Evolutionary conservation across 1,140 invertebrate genomes (phyloP).

Genomic region (Megalopta genalis): DNA sequence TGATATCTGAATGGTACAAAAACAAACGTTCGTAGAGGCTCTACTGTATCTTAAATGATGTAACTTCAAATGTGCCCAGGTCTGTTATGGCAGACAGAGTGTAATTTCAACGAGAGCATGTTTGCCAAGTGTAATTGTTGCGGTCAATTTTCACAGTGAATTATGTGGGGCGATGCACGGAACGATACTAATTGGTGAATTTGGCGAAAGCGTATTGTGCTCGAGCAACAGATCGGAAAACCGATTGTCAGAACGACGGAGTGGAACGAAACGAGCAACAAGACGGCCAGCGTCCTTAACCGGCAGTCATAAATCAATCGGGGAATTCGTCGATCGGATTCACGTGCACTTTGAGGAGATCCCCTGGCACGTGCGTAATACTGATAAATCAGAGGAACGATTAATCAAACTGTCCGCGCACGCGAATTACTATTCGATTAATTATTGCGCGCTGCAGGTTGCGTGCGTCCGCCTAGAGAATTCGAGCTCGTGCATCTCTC

Average conservation of each 20-base stretch:
- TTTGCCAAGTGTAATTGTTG: too few species aligned
- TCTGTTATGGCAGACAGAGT: too few species aligned
- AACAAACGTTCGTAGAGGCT: too few species aligned
- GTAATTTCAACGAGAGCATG: too few species aligned
- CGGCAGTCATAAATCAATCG: constrained; percentile 37
- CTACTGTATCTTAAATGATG: too few species aligned
- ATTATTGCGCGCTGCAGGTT: constrained; percentile 5
- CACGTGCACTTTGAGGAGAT: constrained; percentile 22
- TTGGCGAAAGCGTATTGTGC: neutral
- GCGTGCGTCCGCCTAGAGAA: constrained; percentile 11
- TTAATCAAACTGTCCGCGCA: constrained; percentile 29
- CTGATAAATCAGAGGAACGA: constrained; percentile 19
- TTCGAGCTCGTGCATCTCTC: neutral
- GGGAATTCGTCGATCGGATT: constrained; percentile 30
- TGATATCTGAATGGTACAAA: too few species aligned
- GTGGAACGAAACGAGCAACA: neutral
- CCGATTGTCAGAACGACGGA: neutral
- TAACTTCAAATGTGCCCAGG: too few species aligned
- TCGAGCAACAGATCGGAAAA: neutral
- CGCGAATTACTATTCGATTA: constrained; percentile 34
- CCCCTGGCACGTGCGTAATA: constrained; percentile 36
- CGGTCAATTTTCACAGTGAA: too few species aligned
- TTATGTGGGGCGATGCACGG: too few species aligned
- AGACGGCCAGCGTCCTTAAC: constrained; percentile 20
- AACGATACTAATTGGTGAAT: too few species aligned